Base-by-base conservation (phyloP, 2,888 invertebrate species). In the Smittia sp. region DNA sequence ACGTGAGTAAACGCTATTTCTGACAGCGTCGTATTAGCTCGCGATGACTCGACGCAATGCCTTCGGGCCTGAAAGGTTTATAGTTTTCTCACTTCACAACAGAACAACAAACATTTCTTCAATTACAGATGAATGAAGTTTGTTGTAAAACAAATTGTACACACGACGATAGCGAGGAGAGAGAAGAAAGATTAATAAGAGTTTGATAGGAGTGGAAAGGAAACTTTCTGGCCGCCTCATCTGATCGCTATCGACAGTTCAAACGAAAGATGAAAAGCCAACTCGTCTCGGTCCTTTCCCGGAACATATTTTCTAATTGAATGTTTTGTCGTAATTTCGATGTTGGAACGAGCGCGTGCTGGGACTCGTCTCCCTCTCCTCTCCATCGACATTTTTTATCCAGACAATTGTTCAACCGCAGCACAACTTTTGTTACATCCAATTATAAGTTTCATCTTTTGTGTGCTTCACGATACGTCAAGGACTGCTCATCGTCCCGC, bases 1-100 rank as follows among this genome's bases (percentile, higher is more conserved):
- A 41, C 24, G 15, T 46, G 2, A 72, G 4, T 25, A 75, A 74
- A 76, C 73, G 75, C 75, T 75, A 75, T 75, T 76, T 76, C 75
- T 75, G 75, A 76, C 75, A 75, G 76, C 75, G 76, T 75, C 76
- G 75, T 76, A 75, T 76, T 75, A 75, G 75, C 75, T 75, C 75
- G 65, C 4, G 27, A 27, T 63, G 63, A 63, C 25, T 63, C 9
- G 25, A 25, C 58, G 24, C 15, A 58, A 58, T 20, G 24, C 54
- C 13, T 39, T 39, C 39, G n/a, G 15, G 11, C 13, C 15, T 46
- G 11, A n/a, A 13, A 9, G 39, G 7, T 39, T 39, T 13, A 39
- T 39, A 4, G 6, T 18, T 58, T 58, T 58, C 58, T 58, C 58
- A 58, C 58, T 58, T 22, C n/a, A 6, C 58, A 20, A 58, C 58